Percentiles rank a stretch among this genome's conserved stretches.
Conservation (phyloP, 2,797 vertebrate species). For the Denticeps clupeoides region DNA sequence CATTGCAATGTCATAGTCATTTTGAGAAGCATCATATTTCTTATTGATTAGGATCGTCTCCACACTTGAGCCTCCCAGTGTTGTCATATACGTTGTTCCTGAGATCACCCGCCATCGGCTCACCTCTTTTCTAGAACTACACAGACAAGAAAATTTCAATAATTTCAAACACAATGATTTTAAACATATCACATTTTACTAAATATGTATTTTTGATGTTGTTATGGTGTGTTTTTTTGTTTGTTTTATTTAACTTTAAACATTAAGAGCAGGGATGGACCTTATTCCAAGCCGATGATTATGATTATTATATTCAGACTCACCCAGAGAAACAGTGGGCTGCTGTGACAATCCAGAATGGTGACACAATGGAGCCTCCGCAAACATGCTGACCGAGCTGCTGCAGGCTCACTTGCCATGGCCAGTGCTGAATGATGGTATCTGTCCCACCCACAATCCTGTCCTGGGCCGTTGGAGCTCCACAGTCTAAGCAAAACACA, state of each 20-base stretch:
- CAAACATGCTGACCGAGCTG: slow-evolving; percentile 68
- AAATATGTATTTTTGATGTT: too few relatives aligned
- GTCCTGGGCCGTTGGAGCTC: slow-evolving; percentile 32
- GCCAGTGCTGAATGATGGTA: slow-evolving; percentile 65
- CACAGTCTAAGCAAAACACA: slow-evolving; percentile 56
- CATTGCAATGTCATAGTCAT: slow-evolving; percentile 74
- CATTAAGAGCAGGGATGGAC: too few relatives aligned
- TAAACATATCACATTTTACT: too few relatives aligned
- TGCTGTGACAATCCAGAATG: slow-evolving; percentile 69
- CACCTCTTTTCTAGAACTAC: slow-evolving; percentile 40
- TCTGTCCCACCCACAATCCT: slow-evolving; percentile 71
- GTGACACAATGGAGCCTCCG: slow-evolving; percentile 73
- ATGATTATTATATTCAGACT: too few relatives aligned
- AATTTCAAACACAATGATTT: too few relatives aligned
- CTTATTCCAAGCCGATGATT: too few relatives aligned
- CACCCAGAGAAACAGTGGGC: slow-evolving; percentile 82
- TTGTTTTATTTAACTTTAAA: too few relatives aligned
- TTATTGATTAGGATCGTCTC: slow-evolving; percentile 64
- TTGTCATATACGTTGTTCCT: slow-evolving; percentile 47
- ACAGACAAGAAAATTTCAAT: background rate
- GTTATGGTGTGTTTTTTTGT: too few relatives aligned
- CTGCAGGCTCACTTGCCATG: slow-evolving; percentile 87
- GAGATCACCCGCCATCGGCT: slow-evolving; percentile 66
- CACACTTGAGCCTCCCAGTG: slow-evolving; percentile 47
- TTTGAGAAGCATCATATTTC: slow-evolving; percentile 26